Conservation (phyloP, 2,113 vertebrate species). For the Boulengeromyrus knoepffleri region DNA sequence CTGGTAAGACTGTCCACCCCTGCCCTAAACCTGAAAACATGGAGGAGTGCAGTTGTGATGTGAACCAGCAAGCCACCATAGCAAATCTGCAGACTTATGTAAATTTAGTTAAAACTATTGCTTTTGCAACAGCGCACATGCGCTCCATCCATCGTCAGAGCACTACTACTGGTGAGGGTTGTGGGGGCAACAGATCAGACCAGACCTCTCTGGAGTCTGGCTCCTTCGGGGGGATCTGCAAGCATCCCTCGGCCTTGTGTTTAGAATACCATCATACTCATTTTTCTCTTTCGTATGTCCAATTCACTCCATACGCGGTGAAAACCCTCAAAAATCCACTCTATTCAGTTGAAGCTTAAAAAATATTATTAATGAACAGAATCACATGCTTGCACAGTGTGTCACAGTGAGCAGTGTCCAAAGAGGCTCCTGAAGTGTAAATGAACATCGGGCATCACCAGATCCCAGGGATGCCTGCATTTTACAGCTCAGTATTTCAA, state of each 20-base stretch:
- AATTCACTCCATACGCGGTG: not conserved
- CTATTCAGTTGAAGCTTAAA: not conserved
- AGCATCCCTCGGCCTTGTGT: not conserved
- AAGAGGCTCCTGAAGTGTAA: not conserved
- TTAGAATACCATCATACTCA: not conserved
- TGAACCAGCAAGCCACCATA: not conserved
- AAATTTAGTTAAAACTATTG: not conserved
- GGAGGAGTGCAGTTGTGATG: not conserved
- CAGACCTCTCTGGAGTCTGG: not conserved
- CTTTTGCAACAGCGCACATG: not conserved
- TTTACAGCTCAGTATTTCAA: not conserved
- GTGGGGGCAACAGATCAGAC: not conserved
- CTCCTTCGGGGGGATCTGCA: not conserved
- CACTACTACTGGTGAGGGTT: not conserved
- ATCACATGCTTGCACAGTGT: not conserved
- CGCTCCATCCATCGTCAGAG: not conserved
- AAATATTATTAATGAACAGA: not conserved
- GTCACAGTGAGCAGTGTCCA: not conserved
- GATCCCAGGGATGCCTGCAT: not conserved
- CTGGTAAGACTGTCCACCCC: not conserved
- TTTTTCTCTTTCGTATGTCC: not conserved
- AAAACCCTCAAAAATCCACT: not conserved
- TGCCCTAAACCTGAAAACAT: not conserved
- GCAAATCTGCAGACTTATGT: not conserved
- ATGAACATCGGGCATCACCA: not conserved